Evolutionary conservation across 2,888 invertebrate genomes (phyloP).

Genomic region (Cheilosia impressa): DNA sequence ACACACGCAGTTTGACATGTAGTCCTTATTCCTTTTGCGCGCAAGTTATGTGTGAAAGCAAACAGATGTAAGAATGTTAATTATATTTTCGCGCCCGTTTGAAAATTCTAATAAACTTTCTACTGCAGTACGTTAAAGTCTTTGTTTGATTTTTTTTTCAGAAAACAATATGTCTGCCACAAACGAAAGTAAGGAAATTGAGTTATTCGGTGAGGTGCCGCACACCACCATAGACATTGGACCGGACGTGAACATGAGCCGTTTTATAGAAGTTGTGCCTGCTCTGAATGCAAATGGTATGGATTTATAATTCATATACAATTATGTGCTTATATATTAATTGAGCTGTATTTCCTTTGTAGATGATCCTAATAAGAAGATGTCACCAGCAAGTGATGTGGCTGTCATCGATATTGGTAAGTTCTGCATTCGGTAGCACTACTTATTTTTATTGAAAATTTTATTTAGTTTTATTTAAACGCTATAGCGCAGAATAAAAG

Average conservation of each 20-base stretch:
- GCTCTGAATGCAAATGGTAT: slow-evolving; percentile 40
- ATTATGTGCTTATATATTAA: neutral
- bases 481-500: too few relatives aligned
- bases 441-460: neutral
- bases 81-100: neutral
- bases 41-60: too few relatives aligned
- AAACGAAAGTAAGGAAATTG: slow-evolving; percentile 33
- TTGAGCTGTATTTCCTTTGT: neutral
- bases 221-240: slow-evolving; percentile 52
- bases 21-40: too few relatives aligned
- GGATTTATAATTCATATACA: neutral
- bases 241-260: slow-evolving; percentile 33
- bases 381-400: neutral
- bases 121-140: too few relatives aligned
- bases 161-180: slow-evolving; percentile 43
- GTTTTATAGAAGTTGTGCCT: slow-evolving; percentile 37
- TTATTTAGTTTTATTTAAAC: neutral
- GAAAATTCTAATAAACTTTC: neutral
- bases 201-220: slow-evolving; percentile 48
- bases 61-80: neutral
- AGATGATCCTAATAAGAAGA: slow-evolving; percentile 28
- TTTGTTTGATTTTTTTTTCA: slow-evolving; percentile 4
- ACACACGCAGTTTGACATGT: too few relatives aligned
- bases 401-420: slow-evolving; percentile 68
- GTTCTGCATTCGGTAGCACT: neutral